These are phyloP conservation scores for Peromyscus melanophrys DNA, from an alignment of 2,797 vertebrate species.

Conservation along the genomic window DNA sequence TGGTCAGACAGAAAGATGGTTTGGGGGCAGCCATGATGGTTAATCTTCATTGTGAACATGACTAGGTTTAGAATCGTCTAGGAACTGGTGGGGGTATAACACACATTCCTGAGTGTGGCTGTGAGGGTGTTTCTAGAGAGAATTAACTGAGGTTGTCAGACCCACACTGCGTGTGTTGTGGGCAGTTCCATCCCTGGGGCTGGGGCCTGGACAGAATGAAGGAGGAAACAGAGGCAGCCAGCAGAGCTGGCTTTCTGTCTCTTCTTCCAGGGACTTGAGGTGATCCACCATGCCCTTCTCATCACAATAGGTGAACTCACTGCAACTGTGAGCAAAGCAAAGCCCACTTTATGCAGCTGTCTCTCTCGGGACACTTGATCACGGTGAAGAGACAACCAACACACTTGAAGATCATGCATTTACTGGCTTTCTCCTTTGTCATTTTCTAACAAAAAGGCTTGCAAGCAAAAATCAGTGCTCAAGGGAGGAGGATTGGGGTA, in stretches of 20 bases:
- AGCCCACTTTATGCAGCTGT: too few relatives aligned
- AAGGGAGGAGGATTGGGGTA: not conserved
- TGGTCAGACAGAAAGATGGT: constrained; percentile 56
- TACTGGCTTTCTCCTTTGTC: constrained; percentile 63
- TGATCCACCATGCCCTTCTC: not conserved
- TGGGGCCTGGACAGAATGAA: not conserved
- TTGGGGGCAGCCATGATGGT: constrained; percentile 68
- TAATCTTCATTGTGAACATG: not conserved
- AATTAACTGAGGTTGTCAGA: not conserved
- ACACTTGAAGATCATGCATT: not conserved
- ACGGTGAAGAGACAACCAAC: not conserved
- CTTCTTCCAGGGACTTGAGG: not conserved
- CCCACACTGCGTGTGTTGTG: too few relatives aligned
- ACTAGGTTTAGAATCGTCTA: not conserved
- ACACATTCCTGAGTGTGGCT: not conserved
- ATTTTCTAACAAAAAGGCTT: constrained; percentile 52
- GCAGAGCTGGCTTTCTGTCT: not conserved
- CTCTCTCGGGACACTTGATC: not conserved
- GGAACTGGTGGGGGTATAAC: not conserved
- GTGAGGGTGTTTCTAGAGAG: not conserved
- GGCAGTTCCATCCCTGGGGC: not conserved
- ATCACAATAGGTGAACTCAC: not conserved
- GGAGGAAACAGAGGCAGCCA: not conserved
- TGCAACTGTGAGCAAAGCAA: not conserved
- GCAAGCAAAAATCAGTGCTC: not conserved